These are phyloP conservation scores for Pocillopora verrucosa DNA, from an alignment of 64 coral and sea anemone genomes.

Conservation along the genomic window DNA sequence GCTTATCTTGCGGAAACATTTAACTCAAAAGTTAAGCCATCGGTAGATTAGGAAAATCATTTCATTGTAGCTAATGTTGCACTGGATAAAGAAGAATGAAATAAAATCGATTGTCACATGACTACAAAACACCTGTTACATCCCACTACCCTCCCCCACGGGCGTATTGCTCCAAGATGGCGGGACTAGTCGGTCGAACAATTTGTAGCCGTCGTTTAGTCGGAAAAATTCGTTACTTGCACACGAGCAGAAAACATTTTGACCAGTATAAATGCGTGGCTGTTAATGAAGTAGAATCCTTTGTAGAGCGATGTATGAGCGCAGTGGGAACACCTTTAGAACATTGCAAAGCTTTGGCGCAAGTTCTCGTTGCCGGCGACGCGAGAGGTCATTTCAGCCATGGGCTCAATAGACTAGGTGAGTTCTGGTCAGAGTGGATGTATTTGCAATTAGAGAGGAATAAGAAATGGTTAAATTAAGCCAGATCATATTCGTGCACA, in stretches of 20 bases:
- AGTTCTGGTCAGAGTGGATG: neutral
- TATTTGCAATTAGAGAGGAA: neutral
- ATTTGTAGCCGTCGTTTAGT: neutral
- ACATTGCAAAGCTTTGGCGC: constrained; percentile 59
- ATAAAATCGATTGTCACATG: too few species aligned
- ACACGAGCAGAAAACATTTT: neutral
- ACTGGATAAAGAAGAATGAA: too few species aligned
- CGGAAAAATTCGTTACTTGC: constrained; percentile 3
- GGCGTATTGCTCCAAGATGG: neutral
- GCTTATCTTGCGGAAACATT: too few species aligned
- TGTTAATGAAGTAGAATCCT: constrained; percentile 64
- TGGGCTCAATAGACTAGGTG: constrained; percentile 86
- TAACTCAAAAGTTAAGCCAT: too few species aligned
- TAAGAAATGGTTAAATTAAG: neutral
- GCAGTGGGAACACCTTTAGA: constrained; percentile 64
- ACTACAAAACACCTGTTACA: too few species aligned
- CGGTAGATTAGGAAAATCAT: too few species aligned
- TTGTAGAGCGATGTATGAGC: constrained; percentile 80
- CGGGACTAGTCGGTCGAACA: neutral
- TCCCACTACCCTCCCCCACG: too few species aligned
- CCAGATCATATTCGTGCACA: neutral
- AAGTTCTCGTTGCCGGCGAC: constrained; percentile 80
- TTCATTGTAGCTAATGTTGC: too few species aligned
- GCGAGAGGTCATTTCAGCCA: constrained; percentile 85
- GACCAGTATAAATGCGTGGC: constrained; percentile 63